These are phyloP conservation scores for Linnaemya vulpina DNA, from an alignment of 2,888 invertebrate species.

Conservation along the genomic window DNA sequence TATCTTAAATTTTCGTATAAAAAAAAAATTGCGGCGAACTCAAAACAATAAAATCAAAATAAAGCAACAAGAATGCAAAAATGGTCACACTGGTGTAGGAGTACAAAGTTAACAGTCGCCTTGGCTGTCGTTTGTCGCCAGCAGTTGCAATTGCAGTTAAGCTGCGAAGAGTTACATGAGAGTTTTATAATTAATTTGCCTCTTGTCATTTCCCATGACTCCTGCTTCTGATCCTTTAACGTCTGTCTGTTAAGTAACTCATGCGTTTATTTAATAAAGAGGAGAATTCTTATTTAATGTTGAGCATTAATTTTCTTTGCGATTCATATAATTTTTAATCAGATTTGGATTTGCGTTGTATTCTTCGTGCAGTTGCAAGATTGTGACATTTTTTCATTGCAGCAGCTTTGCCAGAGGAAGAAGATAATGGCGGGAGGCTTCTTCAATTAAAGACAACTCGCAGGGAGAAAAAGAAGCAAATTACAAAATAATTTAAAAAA, in stretches of 20 bases:
- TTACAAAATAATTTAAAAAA: constrained; percentile 14
- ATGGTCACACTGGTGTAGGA: no score
- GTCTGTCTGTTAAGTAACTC: neutral
- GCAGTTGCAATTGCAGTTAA: neutral
- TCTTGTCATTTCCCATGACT: neutral
- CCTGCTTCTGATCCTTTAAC: constrained; percentile 23
- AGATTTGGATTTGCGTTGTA: constrained; percentile 9
- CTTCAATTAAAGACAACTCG: constrained; percentile 40
- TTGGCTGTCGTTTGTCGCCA: no score
- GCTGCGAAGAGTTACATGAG: no score
- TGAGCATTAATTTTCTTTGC: neutral
- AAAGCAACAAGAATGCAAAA: no score
- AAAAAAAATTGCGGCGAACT: no score
- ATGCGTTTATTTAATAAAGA: constrained; percentile 2
- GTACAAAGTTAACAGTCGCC: no score
- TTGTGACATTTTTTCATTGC: neutral
- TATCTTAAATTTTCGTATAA: no score
- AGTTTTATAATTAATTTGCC: neutral
- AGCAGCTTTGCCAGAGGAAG: neutral
- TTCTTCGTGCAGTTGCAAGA: neutral
- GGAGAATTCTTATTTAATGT: constrained; percentile 16
- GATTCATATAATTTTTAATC: constrained; percentile 46
- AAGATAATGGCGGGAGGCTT: neutral
- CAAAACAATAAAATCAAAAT: no score
- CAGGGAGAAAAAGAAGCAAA: constrained; percentile 5